Percentiles rank a stretch among this genome's conserved stretches.
These are phyloP conservation scores for Rhinopomastus cyanomelas DNA, from an alignment of 2,113 vertebrate genomes.

Conservation along the genomic window DNA sequence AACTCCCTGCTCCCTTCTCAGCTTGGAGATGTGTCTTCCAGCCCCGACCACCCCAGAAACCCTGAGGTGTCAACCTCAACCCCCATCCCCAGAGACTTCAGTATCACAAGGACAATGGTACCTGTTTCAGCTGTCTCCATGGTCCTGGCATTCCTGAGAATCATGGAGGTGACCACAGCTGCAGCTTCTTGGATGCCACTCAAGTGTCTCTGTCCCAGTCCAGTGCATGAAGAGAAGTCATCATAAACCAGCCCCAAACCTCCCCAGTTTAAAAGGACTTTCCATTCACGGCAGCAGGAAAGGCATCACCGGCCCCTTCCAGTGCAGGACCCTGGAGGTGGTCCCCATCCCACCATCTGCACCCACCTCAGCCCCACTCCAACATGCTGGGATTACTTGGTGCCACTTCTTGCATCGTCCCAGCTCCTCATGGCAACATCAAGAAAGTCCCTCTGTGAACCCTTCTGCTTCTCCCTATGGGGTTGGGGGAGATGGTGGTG, in stretches of 20 bases:
- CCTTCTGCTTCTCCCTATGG: background rate
- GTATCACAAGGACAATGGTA: background rate
- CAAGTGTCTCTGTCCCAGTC: background rate
- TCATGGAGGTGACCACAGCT: background rate
- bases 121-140: background rate
- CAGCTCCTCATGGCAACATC: fast-evolving
- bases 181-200: background rate
- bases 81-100: background rate
- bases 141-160: background rate
- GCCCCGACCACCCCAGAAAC: background rate
- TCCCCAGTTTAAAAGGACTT: background rate
- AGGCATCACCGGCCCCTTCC: background rate
- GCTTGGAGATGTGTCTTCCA: background rate
- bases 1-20: background rate
- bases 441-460: background rate
- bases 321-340: background rate
- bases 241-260: background rate
- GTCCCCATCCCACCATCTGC: background rate
- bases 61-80: fast-evolving
- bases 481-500: background rate
- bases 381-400: background rate
- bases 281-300: fast-evolving
- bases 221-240: background rate
- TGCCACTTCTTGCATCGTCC: background rate
- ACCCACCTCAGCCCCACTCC: background rate